Percentiles rank a stretch among this genome's conserved stretches.
phyloP scores from a whole-genome alignment of 2,888 invertebrate species.

The Athalia cordata region DNA sequence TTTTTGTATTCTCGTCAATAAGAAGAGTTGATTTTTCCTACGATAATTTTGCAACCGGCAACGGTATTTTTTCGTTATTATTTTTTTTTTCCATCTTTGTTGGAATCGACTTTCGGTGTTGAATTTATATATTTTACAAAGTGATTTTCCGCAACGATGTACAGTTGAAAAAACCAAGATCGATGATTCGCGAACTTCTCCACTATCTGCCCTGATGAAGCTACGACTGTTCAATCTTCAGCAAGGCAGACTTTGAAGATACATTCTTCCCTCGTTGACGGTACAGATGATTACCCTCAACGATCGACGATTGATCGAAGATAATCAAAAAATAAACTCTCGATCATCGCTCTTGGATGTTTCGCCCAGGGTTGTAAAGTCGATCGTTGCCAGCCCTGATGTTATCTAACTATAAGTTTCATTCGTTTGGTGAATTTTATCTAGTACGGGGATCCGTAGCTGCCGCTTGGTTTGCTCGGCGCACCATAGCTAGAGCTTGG shows the following conservation, averaged over 20 bases:
- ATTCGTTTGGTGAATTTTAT: constrained; percentile 19
- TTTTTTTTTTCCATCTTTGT: neutral
- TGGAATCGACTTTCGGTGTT: constrained; percentile 10
- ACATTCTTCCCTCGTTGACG: constrained; percentile 18
- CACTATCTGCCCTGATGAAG: constrained; percentile 53
- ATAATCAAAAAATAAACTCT: neutral
- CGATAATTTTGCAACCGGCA: constrained; percentile 12
- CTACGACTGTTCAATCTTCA: constrained; percentile 58
- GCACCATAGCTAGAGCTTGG: constrained; percentile 74
- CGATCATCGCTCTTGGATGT: constrained; percentile 6
- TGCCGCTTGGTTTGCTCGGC: constrained; percentile 78
- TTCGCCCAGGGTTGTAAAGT: constrained; percentile 6
- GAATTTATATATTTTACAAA: neutral
- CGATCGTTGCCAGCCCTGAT: constrained; percentile 23
- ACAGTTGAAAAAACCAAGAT: neutral
- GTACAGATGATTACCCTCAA: too few relatives aligned
- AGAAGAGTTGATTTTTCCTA: constrained; percentile 14
- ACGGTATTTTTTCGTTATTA: neutral
- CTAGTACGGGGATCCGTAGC: constrained; percentile 83
- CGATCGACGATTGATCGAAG: too few relatives aligned
- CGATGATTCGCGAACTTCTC: constrained; percentile 36
- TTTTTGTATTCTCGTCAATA: constrained; percentile 12
- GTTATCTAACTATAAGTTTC: neutral
- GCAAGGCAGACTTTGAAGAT: constrained; percentile 48
- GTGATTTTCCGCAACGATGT: too few relatives aligned